Evolutionary conservation across 2,797 vertebrate genomes (phyloP), one percentile per base, ranked within the genome.

Genomic region (Triplophysa yarkandensis): DNA sequence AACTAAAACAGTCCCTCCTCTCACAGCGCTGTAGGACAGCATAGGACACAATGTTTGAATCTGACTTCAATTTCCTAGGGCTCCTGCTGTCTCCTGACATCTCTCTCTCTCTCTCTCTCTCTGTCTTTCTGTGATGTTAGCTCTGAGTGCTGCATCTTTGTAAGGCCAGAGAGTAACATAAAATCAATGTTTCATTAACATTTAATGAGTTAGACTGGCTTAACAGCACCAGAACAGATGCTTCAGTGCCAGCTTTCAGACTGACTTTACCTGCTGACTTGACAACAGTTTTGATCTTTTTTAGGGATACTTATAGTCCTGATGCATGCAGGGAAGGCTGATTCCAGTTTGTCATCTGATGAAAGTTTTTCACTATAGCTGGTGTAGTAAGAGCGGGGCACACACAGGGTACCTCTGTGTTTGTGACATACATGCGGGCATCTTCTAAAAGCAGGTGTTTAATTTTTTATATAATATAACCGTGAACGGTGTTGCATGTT

Each of bases 151-250:
- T 76, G 77, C 71, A 69, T 85, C 82, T 88, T 85, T 82, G 87
- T 89, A 91, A 90, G 83, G 80, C 87, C 84, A 84, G 80, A 84
- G 86, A 88, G 84, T 87, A 89, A 89, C 89, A 90, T 88, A 92
- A 93, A 92, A 93, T 92, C 92, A 91, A 93, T 92, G 91, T 91
- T 90, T 91, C 92, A 91, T 93, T 92, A 93, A 93, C 91, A 89
- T 91, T 89, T 92, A 92, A 92, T 92, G 90, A 89, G 85, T 87
- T 88, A 87, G 87, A 92, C 90, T 88, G 87, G 83, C 91, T 91
- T 92, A 90, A 92, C 91, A 88, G 89, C 86, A 86, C 85, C 81
- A 83, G 86, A 90, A 90, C 91, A 92, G 92, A 92, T 92, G 90
- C 88, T 86, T 82, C 81, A 84, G 87, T 86, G 83, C 70, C 61